These are phyloP conservation scores for Coendou prehensilis DNA, from an alignment of 2,797 vertebrate genomes.

Conservation along the genomic window DNA sequence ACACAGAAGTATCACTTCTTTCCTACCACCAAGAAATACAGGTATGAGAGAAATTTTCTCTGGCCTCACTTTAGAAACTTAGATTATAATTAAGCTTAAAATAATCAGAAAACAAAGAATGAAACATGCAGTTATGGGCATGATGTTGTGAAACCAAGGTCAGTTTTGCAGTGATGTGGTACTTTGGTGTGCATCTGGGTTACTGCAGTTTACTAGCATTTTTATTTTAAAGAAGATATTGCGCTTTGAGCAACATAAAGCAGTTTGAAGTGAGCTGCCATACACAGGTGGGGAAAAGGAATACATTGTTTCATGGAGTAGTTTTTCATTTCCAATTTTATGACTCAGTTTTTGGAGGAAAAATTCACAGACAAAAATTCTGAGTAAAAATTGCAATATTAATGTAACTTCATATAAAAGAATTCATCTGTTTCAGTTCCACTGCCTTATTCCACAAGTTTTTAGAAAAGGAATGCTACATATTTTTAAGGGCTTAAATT, in stretches of 20 bases:
- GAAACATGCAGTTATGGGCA: neutral
- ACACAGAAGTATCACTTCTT: neutral
- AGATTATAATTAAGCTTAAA: slow-evolving; percentile 57
- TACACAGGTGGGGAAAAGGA: neutral
- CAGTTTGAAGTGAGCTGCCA: slow-evolving; percentile 1
- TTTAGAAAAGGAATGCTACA: neutral
- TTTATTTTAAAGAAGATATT: slow-evolving; percentile 37
- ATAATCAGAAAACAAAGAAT: neutral
- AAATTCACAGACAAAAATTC: slow-evolving; percentile 20
- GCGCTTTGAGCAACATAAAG: neutral
- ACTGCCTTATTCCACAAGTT: slow-evolving; percentile 32
- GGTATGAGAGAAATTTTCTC: slow-evolving; percentile 1
- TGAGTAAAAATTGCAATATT: slow-evolving; percentile 20
- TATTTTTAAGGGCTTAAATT: slow-evolving; percentile 30
- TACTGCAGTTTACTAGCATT: neutral
- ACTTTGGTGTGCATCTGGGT: neutral
- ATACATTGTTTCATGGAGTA: neutral
- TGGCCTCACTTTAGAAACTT: slow-evolving; percentile 43
- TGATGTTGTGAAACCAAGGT: neutral
- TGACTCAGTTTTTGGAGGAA: slow-evolving; percentile 2
- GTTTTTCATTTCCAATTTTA: slow-evolving; percentile 62
- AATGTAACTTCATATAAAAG: slow-evolving; percentile 1
- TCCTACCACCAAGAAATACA: neutral
- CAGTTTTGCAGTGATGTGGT: neutral
- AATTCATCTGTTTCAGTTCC: slow-evolving; percentile 6